Evolutionary conservation across 2,888 invertebrate genomes (phyloP).

Genomic region (Drosophila affinis): DNA sequence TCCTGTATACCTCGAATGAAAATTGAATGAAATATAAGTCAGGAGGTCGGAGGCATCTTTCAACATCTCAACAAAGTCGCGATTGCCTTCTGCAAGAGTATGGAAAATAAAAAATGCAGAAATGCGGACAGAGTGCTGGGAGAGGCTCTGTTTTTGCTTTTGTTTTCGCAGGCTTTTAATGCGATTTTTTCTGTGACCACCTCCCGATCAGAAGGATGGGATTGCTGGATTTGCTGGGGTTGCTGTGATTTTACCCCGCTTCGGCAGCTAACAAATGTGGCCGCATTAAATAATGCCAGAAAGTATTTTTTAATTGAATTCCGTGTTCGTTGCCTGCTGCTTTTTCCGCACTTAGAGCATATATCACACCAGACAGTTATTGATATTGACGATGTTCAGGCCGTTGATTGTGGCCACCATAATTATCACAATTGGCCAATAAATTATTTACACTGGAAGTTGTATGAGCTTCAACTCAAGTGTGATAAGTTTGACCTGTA

Average conservation of each 20-base stretch:
- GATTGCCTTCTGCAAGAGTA: background rate
- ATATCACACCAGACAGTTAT: conserved; percentile 34
- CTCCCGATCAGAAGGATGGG: conserved; percentile 1
- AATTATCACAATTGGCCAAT: conserved; percentile 17
- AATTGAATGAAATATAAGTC: too few relatives aligned
- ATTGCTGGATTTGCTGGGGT: conserved; percentile 4
- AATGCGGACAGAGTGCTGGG: conserved; percentile 23
- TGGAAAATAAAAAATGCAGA: conserved; percentile 29
- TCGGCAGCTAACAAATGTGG: conserved; percentile 51
- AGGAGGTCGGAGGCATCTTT: too few relatives aligned
- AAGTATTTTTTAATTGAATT: conserved; percentile 48
- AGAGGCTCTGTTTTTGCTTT: conserved; percentile 44
- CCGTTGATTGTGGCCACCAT: conserved; percentile 11
- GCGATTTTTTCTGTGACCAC: conserved; percentile 40
- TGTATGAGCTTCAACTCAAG: background rate
- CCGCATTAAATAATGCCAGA: conserved; percentile 49
- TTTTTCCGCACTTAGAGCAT: conserved; percentile 26
- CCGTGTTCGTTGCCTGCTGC: conserved; percentile 17
- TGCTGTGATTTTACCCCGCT: conserved; percentile 49
- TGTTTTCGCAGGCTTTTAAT: conserved; percentile 64
- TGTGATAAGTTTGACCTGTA: background rate
- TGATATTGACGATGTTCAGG: conserved; percentile 27
- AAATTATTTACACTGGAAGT: conserved; percentile 5
- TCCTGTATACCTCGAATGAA: too few relatives aligned
- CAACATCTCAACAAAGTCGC: background rate